A percentile compares a stretch with the other conserved stretches of the same genome.
Evolutionary conservation across 2,888 invertebrate genomes (phyloP).

Genomic region (Drosophila sordidula): DNA sequence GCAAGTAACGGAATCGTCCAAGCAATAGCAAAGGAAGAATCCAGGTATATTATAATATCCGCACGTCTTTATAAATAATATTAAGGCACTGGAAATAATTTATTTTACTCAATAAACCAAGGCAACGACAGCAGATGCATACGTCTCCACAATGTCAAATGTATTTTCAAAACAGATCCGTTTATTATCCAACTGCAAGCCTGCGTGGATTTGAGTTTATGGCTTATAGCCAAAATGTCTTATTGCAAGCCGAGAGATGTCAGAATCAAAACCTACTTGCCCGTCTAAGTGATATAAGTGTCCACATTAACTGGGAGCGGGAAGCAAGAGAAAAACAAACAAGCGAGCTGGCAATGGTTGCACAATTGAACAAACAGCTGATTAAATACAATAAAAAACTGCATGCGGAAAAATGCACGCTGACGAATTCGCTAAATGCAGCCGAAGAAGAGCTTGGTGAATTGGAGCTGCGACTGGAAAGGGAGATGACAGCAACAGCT

Average conservation of each 20-base stretch:
- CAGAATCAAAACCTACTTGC: not conserved
- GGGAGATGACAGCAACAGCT: not conserved
- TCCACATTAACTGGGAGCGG: not conserved
- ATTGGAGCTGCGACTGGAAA: not conserved
- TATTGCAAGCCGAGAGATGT: not conserved
- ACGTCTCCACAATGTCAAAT: not conserved
- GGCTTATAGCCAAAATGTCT: not conserved
- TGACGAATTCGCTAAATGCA: not conserved
- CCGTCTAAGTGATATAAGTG: not conserved
- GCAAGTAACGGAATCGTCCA: not conserved
- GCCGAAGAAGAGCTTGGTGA: not conserved
- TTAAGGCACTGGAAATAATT: not conserved
- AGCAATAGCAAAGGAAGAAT: too few relatives aligned
- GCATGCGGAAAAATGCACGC: not conserved
- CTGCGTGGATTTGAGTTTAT: not conserved
- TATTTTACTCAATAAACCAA: not conserved
- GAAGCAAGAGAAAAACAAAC: not conserved
- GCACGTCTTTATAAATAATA: too few relatives aligned
- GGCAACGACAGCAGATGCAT: not conserved
- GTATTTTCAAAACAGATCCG: not conserved
- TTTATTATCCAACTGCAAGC: not conserved
- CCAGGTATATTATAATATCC: not conserved
- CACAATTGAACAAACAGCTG: too few relatives aligned
- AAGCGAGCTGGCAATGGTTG: too few relatives aligned
- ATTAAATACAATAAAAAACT: slow-evolving; percentile 3